These are phyloP conservation scores for Linyphia triangularis DNA, from an alignment of 2,888 invertebrate genomes.

Conservation along the genomic window DNA sequence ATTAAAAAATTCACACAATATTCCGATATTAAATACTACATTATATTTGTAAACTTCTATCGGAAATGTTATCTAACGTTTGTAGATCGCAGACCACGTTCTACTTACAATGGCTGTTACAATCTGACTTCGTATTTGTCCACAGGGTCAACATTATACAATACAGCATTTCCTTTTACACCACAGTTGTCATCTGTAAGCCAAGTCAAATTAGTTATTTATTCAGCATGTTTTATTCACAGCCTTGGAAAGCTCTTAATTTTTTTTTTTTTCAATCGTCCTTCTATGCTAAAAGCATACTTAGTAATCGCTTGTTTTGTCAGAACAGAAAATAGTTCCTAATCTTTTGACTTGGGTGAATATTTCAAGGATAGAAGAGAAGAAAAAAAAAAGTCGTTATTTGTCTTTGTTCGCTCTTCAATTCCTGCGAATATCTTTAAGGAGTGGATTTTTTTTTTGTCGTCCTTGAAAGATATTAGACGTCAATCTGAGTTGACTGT, in stretches of 20 bases:
- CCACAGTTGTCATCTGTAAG: not conserved
- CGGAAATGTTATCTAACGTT: no score
- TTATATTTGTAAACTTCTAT: no score
- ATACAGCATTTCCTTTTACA: no score
- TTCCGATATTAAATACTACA: no score
- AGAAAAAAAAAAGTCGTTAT: not conserved
- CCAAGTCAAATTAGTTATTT: not conserved
- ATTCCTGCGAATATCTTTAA: not conserved
- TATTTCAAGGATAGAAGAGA: conserved; percentile 2
- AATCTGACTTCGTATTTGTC: no score
- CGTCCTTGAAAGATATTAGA: not conserved
- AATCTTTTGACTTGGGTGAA: conserved; percentile 25
- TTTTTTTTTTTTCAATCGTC: not conserved
- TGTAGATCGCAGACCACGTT: no score
- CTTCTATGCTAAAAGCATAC: not conserved
- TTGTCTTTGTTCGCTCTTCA: not conserved
- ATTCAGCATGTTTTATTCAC: not conserved
- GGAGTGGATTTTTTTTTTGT: not conserved
- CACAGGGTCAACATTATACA: no score
- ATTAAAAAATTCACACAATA: no score
- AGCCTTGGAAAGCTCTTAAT: not conserved
- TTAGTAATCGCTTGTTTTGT: conserved; percentile 9
- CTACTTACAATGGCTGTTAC: no score
- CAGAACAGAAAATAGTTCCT: conserved; percentile 6
- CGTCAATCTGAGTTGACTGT: not conserved